These are phyloP conservation scores for Spinibarbus caldwelli DNA, from an alignment of 2,797 vertebrate species.

Conservation along the genomic window DNA sequence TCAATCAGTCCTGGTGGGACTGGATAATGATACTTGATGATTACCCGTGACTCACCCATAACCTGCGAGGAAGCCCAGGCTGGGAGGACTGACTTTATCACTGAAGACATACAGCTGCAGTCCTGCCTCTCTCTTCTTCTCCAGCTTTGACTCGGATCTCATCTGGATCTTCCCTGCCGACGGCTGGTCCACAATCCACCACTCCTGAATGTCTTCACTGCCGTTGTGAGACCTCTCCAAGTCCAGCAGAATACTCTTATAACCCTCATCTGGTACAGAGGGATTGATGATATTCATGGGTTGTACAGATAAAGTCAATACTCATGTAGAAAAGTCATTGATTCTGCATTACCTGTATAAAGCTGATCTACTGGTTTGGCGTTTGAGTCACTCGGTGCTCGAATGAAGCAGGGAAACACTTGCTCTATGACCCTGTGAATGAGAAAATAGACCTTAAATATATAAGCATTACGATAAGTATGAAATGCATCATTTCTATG, in stretches of 20 bases:
- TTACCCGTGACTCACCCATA: constrained; percentile 86
- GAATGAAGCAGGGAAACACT: constrained; percentile 88
- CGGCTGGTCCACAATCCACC: constrained; percentile 92
- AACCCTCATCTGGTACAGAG: constrained; percentile 73
- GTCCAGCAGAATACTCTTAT: constrained; percentile 85
- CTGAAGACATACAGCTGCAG: constrained; percentile 91
- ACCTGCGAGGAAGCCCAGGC: constrained; percentile 93
- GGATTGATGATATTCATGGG: not conserved
- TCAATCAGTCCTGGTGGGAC: too few species aligned
- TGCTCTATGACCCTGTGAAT: constrained; percentile 80
- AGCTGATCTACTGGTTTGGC: constrained; percentile 88
- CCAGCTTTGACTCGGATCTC: constrained; percentile 55
- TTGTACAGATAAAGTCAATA: too few species aligned
- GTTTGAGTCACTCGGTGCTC: constrained; percentile 90
- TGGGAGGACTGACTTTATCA: constrained; percentile 96
- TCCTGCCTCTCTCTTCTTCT: constrained; percentile 71
- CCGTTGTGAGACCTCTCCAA: constrained; percentile 79
- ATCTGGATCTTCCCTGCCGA: constrained; percentile 62
- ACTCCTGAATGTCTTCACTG: constrained; percentile 80
- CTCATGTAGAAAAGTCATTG: not conserved
- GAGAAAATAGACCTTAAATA: constrained; percentile 42
- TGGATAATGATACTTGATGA: too few species aligned
- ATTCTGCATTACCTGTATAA: constrained; percentile 73
- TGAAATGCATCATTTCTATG: not conserved
- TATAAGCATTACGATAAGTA: not conserved